phyloP scores from a whole-genome alignment of 1,140 invertebrate genomes.

The Pogonus chalceus region DNA sequence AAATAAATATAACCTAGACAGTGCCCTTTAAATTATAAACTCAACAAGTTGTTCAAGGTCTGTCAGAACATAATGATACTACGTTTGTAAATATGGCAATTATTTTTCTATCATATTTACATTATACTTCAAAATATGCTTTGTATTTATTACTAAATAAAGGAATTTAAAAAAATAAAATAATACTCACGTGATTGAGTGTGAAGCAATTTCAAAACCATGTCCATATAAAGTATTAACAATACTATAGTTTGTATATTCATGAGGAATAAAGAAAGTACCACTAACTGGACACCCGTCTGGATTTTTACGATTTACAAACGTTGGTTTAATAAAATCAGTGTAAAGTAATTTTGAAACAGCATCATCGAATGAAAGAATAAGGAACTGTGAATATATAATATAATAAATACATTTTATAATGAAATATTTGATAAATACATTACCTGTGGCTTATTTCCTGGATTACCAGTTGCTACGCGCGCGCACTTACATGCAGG shows the following conservation, averaged over 20 bases:
- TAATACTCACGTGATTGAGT: conserved; percentile 44
- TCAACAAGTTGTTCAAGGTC: too few species aligned
- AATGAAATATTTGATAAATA: too few species aligned
- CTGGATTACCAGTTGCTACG: conserved; percentile 31
- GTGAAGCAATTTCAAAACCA: conserved; percentile 61
- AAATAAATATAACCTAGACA: too few species aligned
- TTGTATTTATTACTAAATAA: neutral
- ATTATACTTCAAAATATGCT: too few species aligned
- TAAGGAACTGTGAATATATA: too few species aligned
- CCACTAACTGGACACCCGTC: conserved; percentile 50
- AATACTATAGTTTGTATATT: conserved; percentile 56
- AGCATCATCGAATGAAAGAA: conserved; percentile 58
- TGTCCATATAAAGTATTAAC: conserved; percentile 50
- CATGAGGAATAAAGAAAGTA: conserved; percentile 59
- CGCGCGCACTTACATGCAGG: conserved; percentile 42
- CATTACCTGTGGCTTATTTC: conserved; percentile 38
- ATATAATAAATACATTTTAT: too few species aligned
- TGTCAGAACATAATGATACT: too few species aligned
- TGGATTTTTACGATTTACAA: conserved; percentile 47
- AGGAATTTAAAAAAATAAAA: neutral
- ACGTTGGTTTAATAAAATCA: conserved; percentile 46
- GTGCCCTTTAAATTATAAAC: too few species aligned
- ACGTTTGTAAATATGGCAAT: too few species aligned
- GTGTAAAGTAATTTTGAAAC: conserved; percentile 51
- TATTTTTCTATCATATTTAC: too few species aligned